Conservation (phyloP, 2,797 vertebrate genomes). For the Propithecus perrieri region DNA sequence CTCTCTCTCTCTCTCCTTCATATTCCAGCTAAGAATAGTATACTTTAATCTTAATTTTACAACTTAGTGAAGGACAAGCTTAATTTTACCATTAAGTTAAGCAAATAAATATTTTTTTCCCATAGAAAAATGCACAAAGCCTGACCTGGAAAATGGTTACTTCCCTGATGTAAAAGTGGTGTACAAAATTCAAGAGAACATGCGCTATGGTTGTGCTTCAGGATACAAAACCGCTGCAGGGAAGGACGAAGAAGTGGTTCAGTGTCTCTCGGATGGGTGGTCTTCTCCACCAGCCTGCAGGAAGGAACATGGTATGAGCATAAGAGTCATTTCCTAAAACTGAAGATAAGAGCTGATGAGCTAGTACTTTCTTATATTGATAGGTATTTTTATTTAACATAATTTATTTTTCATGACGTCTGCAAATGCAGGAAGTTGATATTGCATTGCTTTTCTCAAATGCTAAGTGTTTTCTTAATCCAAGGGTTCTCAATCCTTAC, state of each 20-base stretch:
- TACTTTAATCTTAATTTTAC: background rate
- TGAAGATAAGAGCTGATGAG: no score
- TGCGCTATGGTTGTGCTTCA: slow-evolving; percentile 79
- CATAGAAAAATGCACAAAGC: slow-evolving; percentile 84
- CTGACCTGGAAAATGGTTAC: slow-evolving; percentile 81
- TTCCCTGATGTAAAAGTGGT: slow-evolving; percentile 71
- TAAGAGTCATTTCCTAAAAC: background rate
- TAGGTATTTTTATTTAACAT: background rate
- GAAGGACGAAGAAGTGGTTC: slow-evolving; percentile 70
- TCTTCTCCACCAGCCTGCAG: slow-evolving; percentile 80
- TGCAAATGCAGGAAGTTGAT: background rate
- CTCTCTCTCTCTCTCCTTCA: background rate
- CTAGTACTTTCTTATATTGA: background rate
- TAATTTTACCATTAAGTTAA: background rate
- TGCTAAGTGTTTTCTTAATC: background rate
- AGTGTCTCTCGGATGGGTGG: slow-evolving; percentile 82
- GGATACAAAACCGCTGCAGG: slow-evolving; percentile 78
- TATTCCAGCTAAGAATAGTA: background rate
- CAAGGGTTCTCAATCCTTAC: background rate
- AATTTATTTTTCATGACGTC: background rate
- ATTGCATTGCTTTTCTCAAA: background rate
- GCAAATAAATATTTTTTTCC: background rate
- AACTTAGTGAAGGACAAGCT: background rate
- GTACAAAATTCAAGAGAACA: slow-evolving; percentile 81
- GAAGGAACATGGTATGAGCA: slow-evolving; percentile 71